Conservation (phyloP, 92 coral and sea anemone species). For the Actinernus sp. region DNA sequence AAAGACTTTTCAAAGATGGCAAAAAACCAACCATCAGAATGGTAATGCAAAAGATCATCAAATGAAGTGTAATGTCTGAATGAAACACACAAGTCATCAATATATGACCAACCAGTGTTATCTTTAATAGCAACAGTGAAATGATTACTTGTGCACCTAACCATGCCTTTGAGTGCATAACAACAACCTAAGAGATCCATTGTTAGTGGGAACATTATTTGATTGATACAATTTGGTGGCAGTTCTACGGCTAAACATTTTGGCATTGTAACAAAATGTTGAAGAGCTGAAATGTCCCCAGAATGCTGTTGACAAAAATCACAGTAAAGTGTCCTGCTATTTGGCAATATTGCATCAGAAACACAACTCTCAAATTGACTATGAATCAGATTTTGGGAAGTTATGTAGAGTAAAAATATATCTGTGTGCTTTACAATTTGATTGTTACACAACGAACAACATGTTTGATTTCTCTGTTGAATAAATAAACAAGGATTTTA, state of each 20-base stretch:
- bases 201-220: slow-evolving; percentile 20
- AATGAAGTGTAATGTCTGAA: too few relatives aligned
- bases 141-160: slow-evolving; percentile 36
- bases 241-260: slow-evolving; percentile 39
- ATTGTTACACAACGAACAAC: slow-evolving; percentile 51
- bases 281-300: slow-evolving; percentile 40
- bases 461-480: too few relatives aligned
- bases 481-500: too few relatives aligned
- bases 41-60: too few relatives aligned
- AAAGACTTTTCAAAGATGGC: too few relatives aligned
- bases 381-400: slow-evolving; percentile 22
- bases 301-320: slow-evolving; percentile 46
- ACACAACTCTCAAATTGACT: slow-evolving; percentile 47
- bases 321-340: slow-evolving; percentile 49
- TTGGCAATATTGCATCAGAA: slow-evolving; percentile 50
- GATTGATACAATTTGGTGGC: slow-evolving; percentile 32
- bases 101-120: slow-evolving; percentile 11
- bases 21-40: too few relatives aligned
- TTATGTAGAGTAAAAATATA: slow-evolving; percentile 51
- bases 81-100: too few relatives aligned
- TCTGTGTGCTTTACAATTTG: slow-evolving; percentile 45
- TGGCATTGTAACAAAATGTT: too few relatives aligned
- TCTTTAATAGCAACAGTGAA: slow-evolving; percentile 47
- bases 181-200: slow-evolving; percentile 25
- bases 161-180: slow-evolving; percentile 33